These are phyloP conservation scores for Laticauda laticaudata DNA, from an alignment of 2,113 vertebrate genomes.

Conservation along the genomic window DNA sequence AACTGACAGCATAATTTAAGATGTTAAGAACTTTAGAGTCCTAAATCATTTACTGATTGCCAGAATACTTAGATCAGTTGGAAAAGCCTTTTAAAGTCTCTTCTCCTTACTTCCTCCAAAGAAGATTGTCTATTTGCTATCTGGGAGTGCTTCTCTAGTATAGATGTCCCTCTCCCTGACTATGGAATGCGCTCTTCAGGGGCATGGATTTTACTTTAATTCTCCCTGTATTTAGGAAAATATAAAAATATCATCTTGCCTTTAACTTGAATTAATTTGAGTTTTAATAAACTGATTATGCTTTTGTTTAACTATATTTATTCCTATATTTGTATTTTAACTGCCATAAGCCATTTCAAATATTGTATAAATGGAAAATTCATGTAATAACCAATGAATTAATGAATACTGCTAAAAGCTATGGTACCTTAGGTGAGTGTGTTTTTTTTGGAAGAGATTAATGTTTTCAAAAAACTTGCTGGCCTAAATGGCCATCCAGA, in stretches of 20 bases:
- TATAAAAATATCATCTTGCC: not conserved
- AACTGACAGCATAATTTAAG: not conserved
- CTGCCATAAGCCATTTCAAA: not conserved
- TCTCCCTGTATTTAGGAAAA: not conserved
- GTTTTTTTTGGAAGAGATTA: not conserved
- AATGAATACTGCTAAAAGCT: not conserved
- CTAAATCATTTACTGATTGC: not conserved
- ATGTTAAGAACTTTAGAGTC: not conserved
- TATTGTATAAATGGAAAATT: not conserved
- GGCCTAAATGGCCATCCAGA: not conserved
- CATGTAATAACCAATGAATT: not conserved
- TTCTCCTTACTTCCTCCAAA: not conserved
- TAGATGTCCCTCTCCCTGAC: not conserved
- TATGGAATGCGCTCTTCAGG: not conserved
- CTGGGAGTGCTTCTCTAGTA: too few relatives aligned
- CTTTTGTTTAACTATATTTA: not conserved
- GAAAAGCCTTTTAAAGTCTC: not conserved
- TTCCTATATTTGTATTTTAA: not conserved
- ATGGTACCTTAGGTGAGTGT: not conserved
- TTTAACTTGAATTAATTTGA: not conserved
- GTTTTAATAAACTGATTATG: not conserved
- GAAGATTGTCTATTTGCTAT: not conserved
- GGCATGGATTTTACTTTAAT: not conserved
- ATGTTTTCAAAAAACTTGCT: not conserved
- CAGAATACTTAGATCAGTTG: not conserved